Percentiles rank a stretch among this genome's conserved stretches.
Evolutionary conservation across 2,113 vertebrate species (phyloP).

Genomic region (Hystrix brachyura): DNA sequence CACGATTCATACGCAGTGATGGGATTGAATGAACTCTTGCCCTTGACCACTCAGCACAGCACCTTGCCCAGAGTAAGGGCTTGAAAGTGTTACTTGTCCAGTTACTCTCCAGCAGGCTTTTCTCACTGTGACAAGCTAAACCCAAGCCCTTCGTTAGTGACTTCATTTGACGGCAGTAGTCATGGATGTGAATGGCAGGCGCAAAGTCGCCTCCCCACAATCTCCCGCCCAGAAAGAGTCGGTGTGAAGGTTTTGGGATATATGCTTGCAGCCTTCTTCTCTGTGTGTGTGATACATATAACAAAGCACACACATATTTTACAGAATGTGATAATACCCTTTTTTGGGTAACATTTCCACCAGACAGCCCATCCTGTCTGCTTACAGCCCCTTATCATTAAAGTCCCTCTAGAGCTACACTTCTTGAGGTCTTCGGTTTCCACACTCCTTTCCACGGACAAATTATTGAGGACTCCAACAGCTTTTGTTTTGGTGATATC

Average conservation of each 20-base stretch:
- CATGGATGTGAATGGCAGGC: neutral
- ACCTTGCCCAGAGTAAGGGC: neutral
- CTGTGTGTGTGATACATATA: neutral
- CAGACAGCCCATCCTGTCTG: neutral
- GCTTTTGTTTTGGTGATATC: neutral
- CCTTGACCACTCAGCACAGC: neutral
- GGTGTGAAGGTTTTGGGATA: neutral
- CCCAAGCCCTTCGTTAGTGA: neutral
- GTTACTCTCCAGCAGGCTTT: neutral
- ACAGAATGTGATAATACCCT: neutral
- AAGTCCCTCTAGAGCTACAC: neutral
- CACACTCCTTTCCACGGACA: neutral
- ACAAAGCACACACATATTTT: rapidly evolving
- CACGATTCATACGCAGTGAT: rapidly evolving
- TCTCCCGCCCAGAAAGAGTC: neutral
- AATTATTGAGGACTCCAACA: neutral
- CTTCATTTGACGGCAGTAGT: neutral
- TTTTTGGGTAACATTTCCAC: neutral
- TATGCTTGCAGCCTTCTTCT: neutral
- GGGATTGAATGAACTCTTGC: neutral
- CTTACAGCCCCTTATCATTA: neutral
- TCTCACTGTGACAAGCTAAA: neutral
- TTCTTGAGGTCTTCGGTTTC: neutral
- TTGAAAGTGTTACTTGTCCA: neutral
- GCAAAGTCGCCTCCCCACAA: neutral